These are phyloP conservation scores for Tauraco erythrolophus DNA, from an alignment of 2,113 vertebrate genomes.

Conservation along the genomic window DNA sequence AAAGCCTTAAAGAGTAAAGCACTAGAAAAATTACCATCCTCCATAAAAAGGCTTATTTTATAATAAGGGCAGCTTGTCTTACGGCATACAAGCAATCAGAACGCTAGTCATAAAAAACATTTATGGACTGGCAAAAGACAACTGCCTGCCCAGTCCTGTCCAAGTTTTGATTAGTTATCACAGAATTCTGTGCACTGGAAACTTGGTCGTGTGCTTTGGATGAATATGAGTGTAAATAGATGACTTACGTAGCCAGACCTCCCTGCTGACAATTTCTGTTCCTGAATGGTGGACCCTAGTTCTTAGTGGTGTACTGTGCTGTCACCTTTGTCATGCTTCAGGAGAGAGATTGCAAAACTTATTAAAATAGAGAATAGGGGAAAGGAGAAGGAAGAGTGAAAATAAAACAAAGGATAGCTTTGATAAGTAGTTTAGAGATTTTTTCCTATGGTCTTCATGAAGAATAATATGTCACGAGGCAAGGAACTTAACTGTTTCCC, in stretches of 20 bases:
- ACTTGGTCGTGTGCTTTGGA: background rate
- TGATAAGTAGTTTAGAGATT: background rate
- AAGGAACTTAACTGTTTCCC: background rate
- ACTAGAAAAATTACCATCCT: constrained; percentile 15
- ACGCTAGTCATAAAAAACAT: background rate
- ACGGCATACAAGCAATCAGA: background rate
- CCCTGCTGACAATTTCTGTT: background rate
- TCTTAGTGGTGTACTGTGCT: background rate
- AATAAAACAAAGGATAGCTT: constrained; percentile 11
- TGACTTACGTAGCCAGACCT: background rate
- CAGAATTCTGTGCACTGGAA: background rate
- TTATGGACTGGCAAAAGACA: constrained; percentile 10
- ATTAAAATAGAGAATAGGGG: background rate
- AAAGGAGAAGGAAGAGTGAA: constrained; percentile 19
- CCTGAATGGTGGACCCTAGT: background rate
- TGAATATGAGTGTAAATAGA: background rate
- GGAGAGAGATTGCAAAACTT: constrained; percentile 6
- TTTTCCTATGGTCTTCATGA: background rate
- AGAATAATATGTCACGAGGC: background rate
- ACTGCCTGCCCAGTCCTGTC: background rate
- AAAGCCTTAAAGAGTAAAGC: constrained; percentile 11
- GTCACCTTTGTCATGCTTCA: constrained; percentile 35
- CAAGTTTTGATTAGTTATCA: background rate
- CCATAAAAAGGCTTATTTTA: constrained; percentile 17
- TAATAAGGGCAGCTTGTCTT: constrained; percentile 13